Base-by-base conservation (phyloP, 2,888 invertebrate species). In the Hirtodrosophila trivittata region DNA sequence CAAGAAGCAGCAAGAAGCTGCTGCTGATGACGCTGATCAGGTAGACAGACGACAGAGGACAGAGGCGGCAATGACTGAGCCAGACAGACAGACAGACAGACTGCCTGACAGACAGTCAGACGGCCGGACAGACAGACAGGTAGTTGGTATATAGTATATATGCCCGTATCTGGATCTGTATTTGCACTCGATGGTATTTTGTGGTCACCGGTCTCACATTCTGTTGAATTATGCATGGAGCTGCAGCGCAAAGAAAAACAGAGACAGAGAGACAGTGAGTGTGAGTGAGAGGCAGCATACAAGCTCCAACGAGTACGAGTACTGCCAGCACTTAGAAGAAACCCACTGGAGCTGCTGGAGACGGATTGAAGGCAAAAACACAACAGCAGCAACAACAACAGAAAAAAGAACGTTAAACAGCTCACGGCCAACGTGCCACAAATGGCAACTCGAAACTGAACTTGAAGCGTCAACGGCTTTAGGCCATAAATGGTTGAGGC, bases 181-280 rank as follows among this genome's bases (percentile, higher is more conserved):
- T 69, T 67, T 67, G 71, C 71, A 66, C 57, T 75, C 55, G 66
- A 59, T 75, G 74, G 77, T 55, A 58, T 68, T 39, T 49, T 70
- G 58, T 69, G 69, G 69, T 63, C 63, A 47, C 41, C 51, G 60
- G 56, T 64, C 77, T 57, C 66, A 58, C 74, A 65, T 75, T 75
- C 75, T 77, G 66, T 74, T 78, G 78, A 77, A 78, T 81, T 77
- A 78, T 78, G 75, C 78, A 78, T 77, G 72, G 33, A 47, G 42
- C 50, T 16, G 38, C 37, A 37, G 18, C 5, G 18, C 18, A 21
- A 21, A 21, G 35, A 18, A 25, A 12, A 25, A 47, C 25, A 32
- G 47, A 54, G 28, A 25, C 39, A 21, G n/a, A 10, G 57, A 35
- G 26, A 35, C 25, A 12, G 43, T 10, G 30, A 52, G 59, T 18